Evolutionary conservation across 2,113 vertebrate species (phyloP).

Genomic region (Peromyscus polionotus): DNA sequence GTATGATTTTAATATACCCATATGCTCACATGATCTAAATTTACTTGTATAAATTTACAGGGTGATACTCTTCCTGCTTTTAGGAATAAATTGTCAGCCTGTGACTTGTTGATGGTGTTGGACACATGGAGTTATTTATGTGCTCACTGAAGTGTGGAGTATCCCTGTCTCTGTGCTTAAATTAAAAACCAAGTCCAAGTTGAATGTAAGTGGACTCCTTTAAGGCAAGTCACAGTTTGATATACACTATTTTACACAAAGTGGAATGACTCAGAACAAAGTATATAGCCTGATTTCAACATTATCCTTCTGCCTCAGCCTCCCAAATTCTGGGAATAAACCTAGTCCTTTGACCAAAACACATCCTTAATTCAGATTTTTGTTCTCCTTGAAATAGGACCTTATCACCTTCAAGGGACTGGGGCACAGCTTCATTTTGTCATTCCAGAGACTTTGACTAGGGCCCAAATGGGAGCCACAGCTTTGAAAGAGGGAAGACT

Average conservation of each 20-base stretch:
- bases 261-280: background rate
- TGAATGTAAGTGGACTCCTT: background rate
- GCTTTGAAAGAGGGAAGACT: background rate
- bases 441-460: background rate
- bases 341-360: background rate
- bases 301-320: background rate
- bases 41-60: background rate
- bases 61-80: background rate
- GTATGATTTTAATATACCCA: background rate
- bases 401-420: background rate
- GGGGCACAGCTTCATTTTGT: background rate
- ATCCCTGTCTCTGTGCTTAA: background rate
- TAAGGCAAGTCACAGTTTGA: background rate
- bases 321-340: background rate
- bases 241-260: background rate
- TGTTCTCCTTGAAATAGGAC: background rate
- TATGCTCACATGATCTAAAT: background rate
- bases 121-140: background rate
- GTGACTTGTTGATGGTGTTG: background rate
- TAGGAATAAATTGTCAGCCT: background rate
- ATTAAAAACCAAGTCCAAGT: background rate
- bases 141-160: background rate
- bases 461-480: background rate
- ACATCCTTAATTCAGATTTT: background rate
- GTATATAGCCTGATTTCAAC: background rate